Conservation (phyloP, 2,113 vertebrate species). For the Malurus alboscapulatus region DNA sequence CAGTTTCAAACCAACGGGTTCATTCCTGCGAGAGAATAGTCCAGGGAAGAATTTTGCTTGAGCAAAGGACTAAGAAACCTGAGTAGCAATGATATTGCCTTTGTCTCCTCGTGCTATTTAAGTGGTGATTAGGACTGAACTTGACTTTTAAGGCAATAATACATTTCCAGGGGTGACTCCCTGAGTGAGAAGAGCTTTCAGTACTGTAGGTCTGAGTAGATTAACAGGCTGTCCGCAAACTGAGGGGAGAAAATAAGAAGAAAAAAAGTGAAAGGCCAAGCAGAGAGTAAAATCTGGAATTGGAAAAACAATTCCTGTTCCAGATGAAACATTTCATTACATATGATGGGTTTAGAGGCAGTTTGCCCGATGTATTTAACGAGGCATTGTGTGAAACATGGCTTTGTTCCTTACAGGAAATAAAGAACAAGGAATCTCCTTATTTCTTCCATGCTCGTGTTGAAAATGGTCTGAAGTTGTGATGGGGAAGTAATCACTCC, state of each 20-base stretch:
- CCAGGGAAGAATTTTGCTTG: constrained; percentile 12
- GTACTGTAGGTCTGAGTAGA: constrained; percentile 11
- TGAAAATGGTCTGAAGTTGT: constrained; percentile 35
- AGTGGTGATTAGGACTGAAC: constrained; percentile 23
- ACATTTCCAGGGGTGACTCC: constrained; percentile 4
- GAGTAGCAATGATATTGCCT: background rate
- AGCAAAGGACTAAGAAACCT: background rate
- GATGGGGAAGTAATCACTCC: constrained; percentile 47
- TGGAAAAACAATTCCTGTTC: constrained; percentile 36
- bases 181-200: background rate
- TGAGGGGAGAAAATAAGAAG: background rate
- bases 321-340: constrained; percentile 47
- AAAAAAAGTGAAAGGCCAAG: background rate
- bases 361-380: constrained; percentile 10
- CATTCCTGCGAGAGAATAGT: background rate
- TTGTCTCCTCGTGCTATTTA: background rate
- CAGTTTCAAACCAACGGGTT: background rate
- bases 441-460: constrained; percentile 22
- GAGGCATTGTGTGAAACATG: constrained; percentile 58
- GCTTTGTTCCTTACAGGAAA: constrained; percentile 67
- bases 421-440: constrained; percentile 49
- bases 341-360: background rate
- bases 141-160: constrained; percentile 5
- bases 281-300: background rate
- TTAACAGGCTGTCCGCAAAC: constrained; percentile 46